Conservation (phyloP, 2,888 invertebrate species). For the Acanthosepion lycidas region DNA sequence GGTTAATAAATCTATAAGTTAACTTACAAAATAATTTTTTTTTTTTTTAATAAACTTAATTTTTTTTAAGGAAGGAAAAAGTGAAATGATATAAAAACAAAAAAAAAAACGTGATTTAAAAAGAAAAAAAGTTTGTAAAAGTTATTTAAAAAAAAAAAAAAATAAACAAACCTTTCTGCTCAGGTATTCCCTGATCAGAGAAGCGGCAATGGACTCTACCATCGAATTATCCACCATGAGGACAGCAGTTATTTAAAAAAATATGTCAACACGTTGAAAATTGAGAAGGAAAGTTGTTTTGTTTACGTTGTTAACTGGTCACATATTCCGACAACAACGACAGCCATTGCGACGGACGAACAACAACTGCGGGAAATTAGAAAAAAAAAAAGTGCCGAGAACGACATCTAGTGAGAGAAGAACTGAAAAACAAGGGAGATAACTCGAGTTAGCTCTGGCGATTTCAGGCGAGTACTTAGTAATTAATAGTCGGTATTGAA, state of each 20-base stretch:
- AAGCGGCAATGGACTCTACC: conserved; percentile 64
- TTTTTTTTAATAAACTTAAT: no score
- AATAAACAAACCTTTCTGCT: conserved; percentile 66
- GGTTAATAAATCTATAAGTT: no score
- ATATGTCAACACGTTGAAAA: not conserved
- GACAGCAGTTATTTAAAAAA: not conserved
- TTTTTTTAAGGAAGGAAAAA: no score
- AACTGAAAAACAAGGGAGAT: not conserved
- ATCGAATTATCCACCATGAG: conserved; percentile 52
- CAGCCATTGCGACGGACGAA: no score
- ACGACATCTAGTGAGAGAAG: not conserved
- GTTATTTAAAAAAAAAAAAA: not conserved
- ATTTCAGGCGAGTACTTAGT: not conserved
- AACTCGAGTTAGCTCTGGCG: not conserved
- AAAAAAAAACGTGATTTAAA: not conserved
- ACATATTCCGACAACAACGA: not conserved
- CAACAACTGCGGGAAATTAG: no score
- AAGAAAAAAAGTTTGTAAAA: not conserved
- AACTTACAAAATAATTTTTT: no score
- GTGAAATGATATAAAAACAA: not conserved
- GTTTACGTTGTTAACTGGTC: conserved; percentile 41
- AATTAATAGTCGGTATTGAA: not conserved
- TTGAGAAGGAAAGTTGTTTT: not conserved
- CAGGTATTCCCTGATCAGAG: conserved; percentile 71
- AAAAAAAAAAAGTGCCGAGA: not conserved